Percentiles rank a stretch among this genome's conserved stretches.
phyloP scores from a whole-genome alignment of 2,797 vertebrate genomes.

The Falco columbarius region DNA sequence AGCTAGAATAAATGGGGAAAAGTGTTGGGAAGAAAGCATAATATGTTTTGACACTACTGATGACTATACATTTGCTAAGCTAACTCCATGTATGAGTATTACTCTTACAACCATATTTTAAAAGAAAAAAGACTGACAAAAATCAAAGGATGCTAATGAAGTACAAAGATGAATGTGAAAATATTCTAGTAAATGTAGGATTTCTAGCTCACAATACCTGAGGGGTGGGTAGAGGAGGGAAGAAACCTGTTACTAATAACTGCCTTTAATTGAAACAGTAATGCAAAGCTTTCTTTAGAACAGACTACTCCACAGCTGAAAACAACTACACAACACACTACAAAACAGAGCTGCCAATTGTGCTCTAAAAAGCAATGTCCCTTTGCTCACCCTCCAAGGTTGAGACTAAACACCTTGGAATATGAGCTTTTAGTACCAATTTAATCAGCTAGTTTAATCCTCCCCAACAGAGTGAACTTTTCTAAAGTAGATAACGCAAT shows the following conservation, averaged over 20 bases:
- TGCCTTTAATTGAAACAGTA: background rate
- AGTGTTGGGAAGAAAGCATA: background rate
- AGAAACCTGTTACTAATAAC: background rate
- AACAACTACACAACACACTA: background rate
- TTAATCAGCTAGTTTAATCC: constrained; percentile 50
- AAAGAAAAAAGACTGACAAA: background rate
- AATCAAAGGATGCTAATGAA: background rate
- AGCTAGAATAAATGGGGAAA: background rate
- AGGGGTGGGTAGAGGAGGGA: background rate
- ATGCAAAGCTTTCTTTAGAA: background rate
- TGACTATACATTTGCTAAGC: background rate
- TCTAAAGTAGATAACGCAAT: background rate
- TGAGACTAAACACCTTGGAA: constrained; percentile 35
- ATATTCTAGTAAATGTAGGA: background rate
- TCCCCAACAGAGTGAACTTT: background rate
- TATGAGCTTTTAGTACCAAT: constrained; percentile 31
- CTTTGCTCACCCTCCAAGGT: constrained; percentile 20
- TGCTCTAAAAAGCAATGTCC: background rate
- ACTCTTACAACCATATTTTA: background rate
- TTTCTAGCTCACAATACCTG: background rate
- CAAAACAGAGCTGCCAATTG: constrained; percentile 38
- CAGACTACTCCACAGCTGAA: background rate
- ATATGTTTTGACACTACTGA: background rate
- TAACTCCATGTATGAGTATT: background rate
- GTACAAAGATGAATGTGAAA: background rate